Evolutionary conservation across 2,797 vertebrate species (phyloP).

Genomic region (Coracias cyanogaster): DNA sequence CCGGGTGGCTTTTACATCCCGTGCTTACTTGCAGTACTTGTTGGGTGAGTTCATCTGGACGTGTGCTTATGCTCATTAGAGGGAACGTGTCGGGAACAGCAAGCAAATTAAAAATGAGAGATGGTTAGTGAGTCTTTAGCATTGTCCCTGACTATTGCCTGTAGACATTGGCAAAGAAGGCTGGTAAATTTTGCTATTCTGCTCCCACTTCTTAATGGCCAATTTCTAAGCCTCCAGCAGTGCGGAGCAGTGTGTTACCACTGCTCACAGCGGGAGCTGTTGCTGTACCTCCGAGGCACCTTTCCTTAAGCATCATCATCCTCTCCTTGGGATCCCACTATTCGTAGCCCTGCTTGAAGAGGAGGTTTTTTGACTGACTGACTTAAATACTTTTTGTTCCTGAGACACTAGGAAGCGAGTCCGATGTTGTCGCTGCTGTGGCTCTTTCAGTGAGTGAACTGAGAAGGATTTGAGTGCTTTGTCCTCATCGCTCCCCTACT

Average conservation of each 20-base stretch:
- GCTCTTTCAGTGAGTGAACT: not conserved
- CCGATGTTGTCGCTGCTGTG: not conserved
- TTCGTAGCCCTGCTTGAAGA: not conserved
- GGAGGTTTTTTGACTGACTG: not conserved
- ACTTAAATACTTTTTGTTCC: not conserved
- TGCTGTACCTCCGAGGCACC: not conserved
- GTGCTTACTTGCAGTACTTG: not conserved
- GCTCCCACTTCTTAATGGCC: not conserved
- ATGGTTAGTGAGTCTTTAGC: not conserved
- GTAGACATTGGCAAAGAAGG: not conserved
- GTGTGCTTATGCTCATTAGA: not conserved
- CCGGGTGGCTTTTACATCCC: not conserved
- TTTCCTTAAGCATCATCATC: not conserved
- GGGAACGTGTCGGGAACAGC: not conserved
- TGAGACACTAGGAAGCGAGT: not conserved
- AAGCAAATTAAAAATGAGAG: not conserved
- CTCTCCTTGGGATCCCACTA: accelerated
- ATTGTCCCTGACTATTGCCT: not conserved
- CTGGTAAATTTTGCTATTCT: not conserved
- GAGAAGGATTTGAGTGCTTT: not conserved
- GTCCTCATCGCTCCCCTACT: not conserved
- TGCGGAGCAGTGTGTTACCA: not conserved
- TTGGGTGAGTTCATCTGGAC: not conserved
- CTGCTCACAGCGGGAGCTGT: not conserved
- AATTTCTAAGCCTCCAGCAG: not conserved